A percentile compares a stretch with the other conserved stretches of the same genome.
Evolutionary conservation across 2,113 vertebrate genomes (phyloP).

Genomic region (Melanerpes aurifrons): DNA sequence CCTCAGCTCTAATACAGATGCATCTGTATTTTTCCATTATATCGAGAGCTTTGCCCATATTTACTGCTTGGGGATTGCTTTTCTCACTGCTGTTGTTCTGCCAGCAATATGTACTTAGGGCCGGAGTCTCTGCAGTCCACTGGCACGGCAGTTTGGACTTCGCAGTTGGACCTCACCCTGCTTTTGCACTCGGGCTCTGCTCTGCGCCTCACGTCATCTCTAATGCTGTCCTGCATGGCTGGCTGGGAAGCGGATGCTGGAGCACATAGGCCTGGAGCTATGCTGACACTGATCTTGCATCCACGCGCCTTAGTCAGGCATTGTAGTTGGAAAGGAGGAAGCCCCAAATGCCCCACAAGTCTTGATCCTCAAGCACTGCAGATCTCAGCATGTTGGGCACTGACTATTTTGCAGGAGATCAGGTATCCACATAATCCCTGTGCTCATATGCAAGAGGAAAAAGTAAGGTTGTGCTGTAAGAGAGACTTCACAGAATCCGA

Average conservation of each 20-base stretch:
- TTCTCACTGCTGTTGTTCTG: slow-evolving; percentile 39
- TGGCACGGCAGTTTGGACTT: slow-evolving; percentile 4
- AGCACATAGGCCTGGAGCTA: neutral
- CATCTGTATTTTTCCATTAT: slow-evolving; percentile 50
- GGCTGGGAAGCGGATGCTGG: neutral
- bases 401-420: neutral
- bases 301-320: neutral
- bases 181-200: neutral
- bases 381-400: neutral
- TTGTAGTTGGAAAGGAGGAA: neutral
- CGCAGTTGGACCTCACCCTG: neutral
- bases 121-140: neutral
- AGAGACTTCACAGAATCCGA: too few relatives aligned
- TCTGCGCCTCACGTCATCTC: neutral
- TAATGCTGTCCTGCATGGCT: fast-evolving
- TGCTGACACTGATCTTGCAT: neutral
- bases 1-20: neutral
- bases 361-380: neutral
- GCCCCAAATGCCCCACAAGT: neutral
- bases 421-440: neutral
- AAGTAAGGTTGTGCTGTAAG: neutral
- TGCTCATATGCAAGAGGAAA: neutral
- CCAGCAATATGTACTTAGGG: slow-evolving; percentile 7
- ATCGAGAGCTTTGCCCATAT: neutral
- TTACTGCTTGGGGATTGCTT: slow-evolving; percentile 60